These are phyloP conservation scores for Phyllostomus discolor DNA, from an alignment of 2,113 vertebrate species.

Conservation along the genomic window DNA sequence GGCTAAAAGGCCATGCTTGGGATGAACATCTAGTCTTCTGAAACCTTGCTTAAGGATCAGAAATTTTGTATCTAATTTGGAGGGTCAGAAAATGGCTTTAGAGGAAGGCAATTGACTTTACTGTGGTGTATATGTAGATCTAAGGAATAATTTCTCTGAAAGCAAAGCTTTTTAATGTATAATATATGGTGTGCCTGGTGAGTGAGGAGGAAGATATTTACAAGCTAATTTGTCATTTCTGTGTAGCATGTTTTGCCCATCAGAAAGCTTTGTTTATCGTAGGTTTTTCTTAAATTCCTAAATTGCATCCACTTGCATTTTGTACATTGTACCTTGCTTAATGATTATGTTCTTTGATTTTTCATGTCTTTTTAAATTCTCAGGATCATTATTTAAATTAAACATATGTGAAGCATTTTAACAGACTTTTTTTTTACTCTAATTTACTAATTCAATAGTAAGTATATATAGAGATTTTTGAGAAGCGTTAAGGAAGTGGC, in stretches of 20 bases:
- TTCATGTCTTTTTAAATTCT: conserved; percentile 16
- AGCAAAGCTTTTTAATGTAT: conserved; percentile 9
- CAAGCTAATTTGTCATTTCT: conserved; percentile 34
- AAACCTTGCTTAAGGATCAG: conserved; percentile 7
- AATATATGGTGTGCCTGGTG: background rate
- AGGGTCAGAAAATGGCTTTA: background rate
- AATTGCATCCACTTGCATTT: conserved; percentile 12
- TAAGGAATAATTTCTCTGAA: conserved; percentile 23
- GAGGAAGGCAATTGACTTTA: background rate
- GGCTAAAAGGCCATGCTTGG: background rate
- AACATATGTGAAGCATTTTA: conserved; percentile 28
- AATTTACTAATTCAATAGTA: background rate
- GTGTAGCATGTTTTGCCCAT: background rate
- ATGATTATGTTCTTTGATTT: background rate
- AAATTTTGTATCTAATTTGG: conserved; percentile 17
- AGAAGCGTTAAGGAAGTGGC: background rate
- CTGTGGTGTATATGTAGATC: background rate
- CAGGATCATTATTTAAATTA: background rate
- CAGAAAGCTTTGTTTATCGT: background rate
- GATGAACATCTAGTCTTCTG: background rate
- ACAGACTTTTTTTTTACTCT: background rate
- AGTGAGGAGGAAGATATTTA: background rate
- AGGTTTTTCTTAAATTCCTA: conserved; percentile 32
- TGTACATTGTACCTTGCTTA: conserved; percentile 12
- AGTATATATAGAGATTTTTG: conserved; percentile 7